Evolutionary conservation across 2,113 vertebrate genomes (phyloP).

Genomic region (Tetrax tetrax): DNA sequence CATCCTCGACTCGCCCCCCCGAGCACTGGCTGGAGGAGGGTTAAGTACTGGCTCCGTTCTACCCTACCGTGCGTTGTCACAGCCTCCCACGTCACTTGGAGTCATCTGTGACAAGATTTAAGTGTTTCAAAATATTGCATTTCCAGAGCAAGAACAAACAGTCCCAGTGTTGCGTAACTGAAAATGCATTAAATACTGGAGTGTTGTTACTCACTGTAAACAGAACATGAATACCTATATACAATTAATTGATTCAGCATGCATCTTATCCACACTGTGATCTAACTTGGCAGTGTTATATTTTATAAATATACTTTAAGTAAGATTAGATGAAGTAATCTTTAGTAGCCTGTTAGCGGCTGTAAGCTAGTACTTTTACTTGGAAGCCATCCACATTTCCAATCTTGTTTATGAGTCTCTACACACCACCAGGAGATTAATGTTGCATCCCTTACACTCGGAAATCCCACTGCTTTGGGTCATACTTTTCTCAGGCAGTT

Average conservation of each 20-base stretch:
- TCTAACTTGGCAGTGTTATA: conserved; percentile 55
- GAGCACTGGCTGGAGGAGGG: background rate
- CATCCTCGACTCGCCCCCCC: background rate
- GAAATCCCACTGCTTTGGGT: conserved; percentile 60
- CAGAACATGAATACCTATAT: conserved; percentile 54
- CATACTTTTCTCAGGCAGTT: background rate
- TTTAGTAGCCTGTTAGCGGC: conserved; percentile 47
- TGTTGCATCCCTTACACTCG: background rate
- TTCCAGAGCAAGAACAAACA: conserved; percentile 65
- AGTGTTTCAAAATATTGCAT: conserved; percentile 66
- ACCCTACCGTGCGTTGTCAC: background rate
- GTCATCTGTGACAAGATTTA: conserved; percentile 63
- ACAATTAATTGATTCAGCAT: conserved; percentile 60
- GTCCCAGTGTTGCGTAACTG: conserved; percentile 34
- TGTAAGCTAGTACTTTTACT: conserved; percentile 58
- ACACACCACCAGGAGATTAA: conserved; percentile 51
- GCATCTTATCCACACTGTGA: conserved; percentile 20
- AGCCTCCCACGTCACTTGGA: conserved; percentile 46
- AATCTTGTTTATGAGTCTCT: conserved; percentile 56
- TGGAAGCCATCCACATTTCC: conserved; percentile 50
- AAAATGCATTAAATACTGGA: conserved; percentile 54
- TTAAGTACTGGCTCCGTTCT: background rate
- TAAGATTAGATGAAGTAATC: conserved; percentile 65
- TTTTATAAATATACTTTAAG: conserved; percentile 60
- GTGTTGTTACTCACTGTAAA: conserved; percentile 49